A percentile compares a stretch with the other conserved stretches of the same genome.
phyloP scores from a whole-genome alignment of 2,888 invertebrate species.

The Xestoiulus laeticollis region DNA sequence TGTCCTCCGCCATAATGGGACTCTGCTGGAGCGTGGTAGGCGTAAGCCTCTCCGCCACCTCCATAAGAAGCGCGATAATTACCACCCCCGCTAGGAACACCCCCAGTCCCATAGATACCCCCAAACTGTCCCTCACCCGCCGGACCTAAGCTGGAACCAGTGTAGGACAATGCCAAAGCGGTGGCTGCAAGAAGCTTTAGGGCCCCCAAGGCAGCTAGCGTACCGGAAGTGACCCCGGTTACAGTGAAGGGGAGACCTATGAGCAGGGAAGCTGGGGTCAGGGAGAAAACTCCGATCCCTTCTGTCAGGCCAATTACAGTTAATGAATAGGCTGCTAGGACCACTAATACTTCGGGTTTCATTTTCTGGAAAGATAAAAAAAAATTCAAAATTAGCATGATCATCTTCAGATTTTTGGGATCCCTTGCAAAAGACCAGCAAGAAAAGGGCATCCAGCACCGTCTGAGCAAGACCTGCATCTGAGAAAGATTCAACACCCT shows the following conservation, averaged over 20 bases:
- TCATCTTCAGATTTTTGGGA: neutral
- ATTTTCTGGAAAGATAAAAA: conserved; percentile 45
- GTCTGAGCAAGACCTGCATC: too few relatives aligned
- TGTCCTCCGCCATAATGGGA: conserved; percentile 22
- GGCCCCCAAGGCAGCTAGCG: conserved; percentile 57
- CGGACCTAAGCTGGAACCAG: conserved; percentile 44
- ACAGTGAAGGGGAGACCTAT: conserved; percentile 55
- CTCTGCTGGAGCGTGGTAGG: neutral
- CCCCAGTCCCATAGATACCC: conserved; percentile 48
- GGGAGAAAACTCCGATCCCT: conserved; percentile 53
- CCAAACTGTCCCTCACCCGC: conserved; percentile 48
- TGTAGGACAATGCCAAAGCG: conserved; percentile 54
- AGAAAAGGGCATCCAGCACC: too few relatives aligned
- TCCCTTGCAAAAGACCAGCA: neutral
- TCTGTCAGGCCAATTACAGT: conserved; percentile 53
- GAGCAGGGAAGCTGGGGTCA: conserved; percentile 55
- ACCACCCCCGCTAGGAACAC: conserved; percentile 49
- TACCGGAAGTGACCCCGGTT: conserved; percentile 56
- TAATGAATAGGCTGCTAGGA: conserved; percentile 52
- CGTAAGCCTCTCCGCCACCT: conserved; percentile 52
- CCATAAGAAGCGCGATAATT: conserved; percentile 46
- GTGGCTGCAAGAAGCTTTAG: conserved; percentile 56
- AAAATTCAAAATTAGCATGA: neutral
- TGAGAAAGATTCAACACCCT: too few relatives aligned
- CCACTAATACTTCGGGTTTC: conserved; percentile 49